These are phyloP conservation scores for Frieseomelitta varia DNA, from an alignment of 1,140 invertebrate genomes.

Conservation along the genomic window DNA sequence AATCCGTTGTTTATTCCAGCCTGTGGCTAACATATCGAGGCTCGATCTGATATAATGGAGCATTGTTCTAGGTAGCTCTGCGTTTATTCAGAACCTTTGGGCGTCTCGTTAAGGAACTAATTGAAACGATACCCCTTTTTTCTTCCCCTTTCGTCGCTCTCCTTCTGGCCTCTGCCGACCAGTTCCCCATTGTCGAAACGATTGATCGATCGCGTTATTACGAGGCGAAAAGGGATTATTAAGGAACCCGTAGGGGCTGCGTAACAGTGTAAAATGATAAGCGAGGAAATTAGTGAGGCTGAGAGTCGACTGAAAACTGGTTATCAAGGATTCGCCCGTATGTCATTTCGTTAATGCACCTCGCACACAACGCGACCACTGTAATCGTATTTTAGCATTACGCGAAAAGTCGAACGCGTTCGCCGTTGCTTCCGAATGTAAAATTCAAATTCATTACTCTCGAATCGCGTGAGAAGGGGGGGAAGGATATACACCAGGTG, in stretches of 20 bases:
- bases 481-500: constrained; percentile 17
- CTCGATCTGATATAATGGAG: constrained; percentile 19
- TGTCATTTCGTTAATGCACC: background rate
- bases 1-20: constrained; percentile 34
- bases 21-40: constrained; percentile 13
- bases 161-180: no score
- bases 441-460: constrained; percentile 1
- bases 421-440: background rate
- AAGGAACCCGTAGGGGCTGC: background rate
- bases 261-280: constrained; percentile 11
- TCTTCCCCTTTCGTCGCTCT: no score
- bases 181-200: background rate
- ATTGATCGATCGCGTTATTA: constrained; percentile 39
- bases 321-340: constrained; percentile 13
- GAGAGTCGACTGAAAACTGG: constrained; percentile 7
- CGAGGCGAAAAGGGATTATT: constrained; percentile 8
- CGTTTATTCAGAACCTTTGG: constrained; percentile 34
- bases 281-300: constrained; percentile 16
- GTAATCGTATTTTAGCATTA: constrained; percentile 15
- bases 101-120: constrained; percentile 40
- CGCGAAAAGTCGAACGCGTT: constrained; percentile 9
- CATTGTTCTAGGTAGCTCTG: constrained; percentile 25
- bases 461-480: background rate
- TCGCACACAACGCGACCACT: no score
- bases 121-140: constrained; percentile 38